Evolutionary conservation across 2,113 vertebrate species (phyloP).

Genomic region (Antennarius striatus): DNA sequence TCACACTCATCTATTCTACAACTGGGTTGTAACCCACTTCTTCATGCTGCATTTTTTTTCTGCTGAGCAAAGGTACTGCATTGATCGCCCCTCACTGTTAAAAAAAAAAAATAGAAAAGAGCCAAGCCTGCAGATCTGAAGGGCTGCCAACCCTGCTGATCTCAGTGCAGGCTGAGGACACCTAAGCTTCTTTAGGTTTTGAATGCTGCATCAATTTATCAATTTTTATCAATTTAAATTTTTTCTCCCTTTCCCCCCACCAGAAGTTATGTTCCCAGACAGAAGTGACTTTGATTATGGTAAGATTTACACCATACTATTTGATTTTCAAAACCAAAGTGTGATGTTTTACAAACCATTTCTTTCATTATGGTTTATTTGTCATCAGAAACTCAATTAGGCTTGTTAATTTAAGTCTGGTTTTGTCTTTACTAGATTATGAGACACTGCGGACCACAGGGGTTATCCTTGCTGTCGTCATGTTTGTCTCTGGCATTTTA

Average conservation of each 20-base stretch:
- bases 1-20: constrained; percentile 1
- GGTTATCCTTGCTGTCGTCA: constrained; percentile 84
- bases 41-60: constrained; percentile 47
- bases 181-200: too few relatives aligned
- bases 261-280: constrained; percentile 69
- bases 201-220: too few relatives aligned
- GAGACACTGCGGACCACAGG: constrained; percentile 86
- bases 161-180: constrained; percentile 4
- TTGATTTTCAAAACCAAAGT: background rate
- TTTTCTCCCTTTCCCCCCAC: constrained; percentile 18
- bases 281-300: constrained; percentile 81
- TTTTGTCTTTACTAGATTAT: constrained; percentile 80
- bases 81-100: constrained; percentile 34
- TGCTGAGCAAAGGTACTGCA: constrained; percentile 75
- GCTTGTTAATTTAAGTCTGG: background rate
- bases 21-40: constrained; percentile 48
- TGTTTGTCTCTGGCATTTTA: constrained; percentile 88
- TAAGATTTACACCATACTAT: constrained; percentile 47
- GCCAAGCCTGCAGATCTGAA: constrained; percentile 52
- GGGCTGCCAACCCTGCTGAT: constrained; percentile 28
- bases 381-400: background rate
- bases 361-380: background rate
- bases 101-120: constrained; percentile 20
- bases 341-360: background rate
- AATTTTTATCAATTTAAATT: background rate